Evolutionary conservation across 2,888 invertebrate species (phyloP).

Genomic region (Dilophus febrilis): DNA sequence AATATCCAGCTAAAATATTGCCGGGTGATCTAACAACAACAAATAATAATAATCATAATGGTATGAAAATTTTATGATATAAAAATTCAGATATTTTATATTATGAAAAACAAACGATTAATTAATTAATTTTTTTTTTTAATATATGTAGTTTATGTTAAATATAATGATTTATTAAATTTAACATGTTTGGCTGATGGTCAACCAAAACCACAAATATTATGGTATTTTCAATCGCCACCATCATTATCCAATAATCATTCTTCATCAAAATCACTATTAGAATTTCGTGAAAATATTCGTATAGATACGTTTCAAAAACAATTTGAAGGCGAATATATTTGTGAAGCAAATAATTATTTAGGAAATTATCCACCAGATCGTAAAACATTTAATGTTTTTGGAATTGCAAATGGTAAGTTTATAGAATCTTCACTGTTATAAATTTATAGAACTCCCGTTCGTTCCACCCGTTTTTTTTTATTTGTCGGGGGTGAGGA

Average conservation of each 20-base stretch:
- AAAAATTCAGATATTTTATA: too few relatives aligned
- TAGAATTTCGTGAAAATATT: background rate
- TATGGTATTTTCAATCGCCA: slow-evolving; percentile 4
- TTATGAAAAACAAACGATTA: too few relatives aligned
- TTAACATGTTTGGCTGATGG: slow-evolving; percentile 7
- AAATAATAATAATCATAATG: too few relatives aligned
- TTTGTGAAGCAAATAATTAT: slow-evolving; percentile 14
- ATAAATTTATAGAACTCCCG: too few relatives aligned
- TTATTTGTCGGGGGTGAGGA: too few relatives aligned
- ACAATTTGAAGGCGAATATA: slow-evolving; percentile 16
- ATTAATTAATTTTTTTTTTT: too few relatives aligned
- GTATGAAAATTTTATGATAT: too few relatives aligned
- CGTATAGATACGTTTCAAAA: slow-evolving; percentile 6
- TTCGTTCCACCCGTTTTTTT: too few relatives aligned
- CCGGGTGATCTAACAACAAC: too few relatives aligned
- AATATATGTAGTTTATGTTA: background rate
- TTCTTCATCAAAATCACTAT: too few relatives aligned
- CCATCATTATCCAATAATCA: background rate
- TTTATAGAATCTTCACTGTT: slow-evolving; percentile 2
- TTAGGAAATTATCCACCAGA: slow-evolving; percentile 5
- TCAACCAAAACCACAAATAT: slow-evolving; percentile 6
- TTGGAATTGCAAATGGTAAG: slow-evolving; percentile 6
- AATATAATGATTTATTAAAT: background rate
- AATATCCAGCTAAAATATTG: slow-evolving; percentile 7
- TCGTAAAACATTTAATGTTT: slow-evolving; percentile 5